phyloP scores from a whole-genome alignment of 2,113 vertebrate species.

The Excalfactoria chinensis region DNA sequence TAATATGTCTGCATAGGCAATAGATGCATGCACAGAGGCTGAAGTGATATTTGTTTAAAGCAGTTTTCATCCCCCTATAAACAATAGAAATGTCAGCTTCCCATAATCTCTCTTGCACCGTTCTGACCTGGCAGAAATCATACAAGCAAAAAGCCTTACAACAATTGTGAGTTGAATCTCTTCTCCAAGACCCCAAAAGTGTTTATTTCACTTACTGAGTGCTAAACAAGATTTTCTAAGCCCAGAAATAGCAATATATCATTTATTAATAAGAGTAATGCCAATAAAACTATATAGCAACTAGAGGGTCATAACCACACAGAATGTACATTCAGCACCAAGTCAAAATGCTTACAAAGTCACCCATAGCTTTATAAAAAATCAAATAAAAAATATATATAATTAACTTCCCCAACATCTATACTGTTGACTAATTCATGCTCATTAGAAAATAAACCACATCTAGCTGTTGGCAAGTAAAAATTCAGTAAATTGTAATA shows the following conservation, averaged over 20 bases:
- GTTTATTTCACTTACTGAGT: not conserved
- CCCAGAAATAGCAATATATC: not conserved
- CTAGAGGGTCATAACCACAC: not conserved
- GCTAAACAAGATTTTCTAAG: not conserved
- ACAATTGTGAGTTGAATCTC: not conserved
- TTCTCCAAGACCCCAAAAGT: not conserved
- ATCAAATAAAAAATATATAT: not conserved
- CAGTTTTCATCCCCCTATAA: conserved; percentile 11
- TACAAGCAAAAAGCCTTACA: not conserved
- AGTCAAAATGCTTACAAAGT: not conserved
- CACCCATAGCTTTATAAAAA: not conserved
- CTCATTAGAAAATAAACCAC: not conserved
- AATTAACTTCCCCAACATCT: not conserved
- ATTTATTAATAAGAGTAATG: not conserved
- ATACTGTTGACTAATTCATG: not conserved
- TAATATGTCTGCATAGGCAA: not conserved
- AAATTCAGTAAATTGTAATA: not conserved
- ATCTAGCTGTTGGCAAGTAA: not conserved
- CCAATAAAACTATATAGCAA: not conserved
- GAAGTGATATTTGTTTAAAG: conserved; percentile 35
- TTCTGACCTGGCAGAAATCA: conserved; percentile 13
- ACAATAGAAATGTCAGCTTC: conserved; percentile 42
- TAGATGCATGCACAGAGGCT: not conserved
- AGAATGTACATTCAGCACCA: not conserved
- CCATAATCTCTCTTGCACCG: not conserved